phyloP scores from a whole-genome alignment of 2,888 invertebrate genomes.

The Oscheius sp. region DNA sequence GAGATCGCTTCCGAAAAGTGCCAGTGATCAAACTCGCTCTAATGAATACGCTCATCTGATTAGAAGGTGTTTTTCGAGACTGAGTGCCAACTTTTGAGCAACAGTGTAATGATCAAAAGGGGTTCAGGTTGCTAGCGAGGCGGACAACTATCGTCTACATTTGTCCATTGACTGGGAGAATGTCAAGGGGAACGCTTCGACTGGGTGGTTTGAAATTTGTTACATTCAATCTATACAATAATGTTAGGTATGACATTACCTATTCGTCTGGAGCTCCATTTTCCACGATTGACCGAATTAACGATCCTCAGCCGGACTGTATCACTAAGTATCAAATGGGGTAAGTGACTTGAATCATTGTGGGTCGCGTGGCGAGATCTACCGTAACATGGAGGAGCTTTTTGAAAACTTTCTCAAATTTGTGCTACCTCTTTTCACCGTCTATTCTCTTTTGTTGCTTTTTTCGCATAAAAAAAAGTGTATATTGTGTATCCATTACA shows the following conservation, averaged over 20 bases:
- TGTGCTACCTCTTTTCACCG: no score
- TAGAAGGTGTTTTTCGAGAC: neutral
- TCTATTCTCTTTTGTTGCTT: no score
- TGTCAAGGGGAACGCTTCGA: constrained; percentile 58
- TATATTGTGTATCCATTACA: no score
- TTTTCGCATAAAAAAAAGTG: no score
- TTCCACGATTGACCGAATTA: constrained; percentile 64
- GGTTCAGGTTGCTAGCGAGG: constrained; percentile 42
- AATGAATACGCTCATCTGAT: no score
- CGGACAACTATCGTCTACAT: constrained; percentile 40
- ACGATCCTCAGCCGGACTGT: constrained; percentile 59
- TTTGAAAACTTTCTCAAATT: no score
- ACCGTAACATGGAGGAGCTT: no score
- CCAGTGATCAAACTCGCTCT: no score
- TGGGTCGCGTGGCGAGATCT: no score
- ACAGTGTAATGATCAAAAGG: neutral
- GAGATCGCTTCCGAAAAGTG: no score
- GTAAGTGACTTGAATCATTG: constrained; percentile 36
- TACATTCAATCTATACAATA: neutral
- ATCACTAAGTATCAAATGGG: constrained; percentile 63
- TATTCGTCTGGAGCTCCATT: constrained; percentile 57
- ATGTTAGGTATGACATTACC: constrained; percentile 55
- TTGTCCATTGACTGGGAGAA: constrained; percentile 47
- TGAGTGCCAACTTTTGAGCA: no score
- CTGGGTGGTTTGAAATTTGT: constrained; percentile 55